phyloP scores from a whole-genome alignment of 2,113 vertebrate genomes.

The Tenrec ecaudatus region DNA sequence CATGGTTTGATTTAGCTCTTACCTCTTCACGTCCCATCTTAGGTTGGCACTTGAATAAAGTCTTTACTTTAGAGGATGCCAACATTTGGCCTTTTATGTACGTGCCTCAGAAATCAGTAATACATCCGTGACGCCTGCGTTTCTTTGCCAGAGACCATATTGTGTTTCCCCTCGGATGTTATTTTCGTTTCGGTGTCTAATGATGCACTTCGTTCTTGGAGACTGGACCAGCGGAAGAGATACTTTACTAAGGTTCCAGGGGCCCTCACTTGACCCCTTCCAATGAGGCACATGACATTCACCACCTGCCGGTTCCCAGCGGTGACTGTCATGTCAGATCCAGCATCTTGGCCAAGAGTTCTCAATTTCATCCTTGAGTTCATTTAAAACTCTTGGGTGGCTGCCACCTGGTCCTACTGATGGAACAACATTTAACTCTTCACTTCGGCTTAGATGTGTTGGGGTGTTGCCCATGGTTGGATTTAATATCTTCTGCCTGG shows the following conservation, averaged over 20 bases:
- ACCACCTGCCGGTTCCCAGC: slow-evolving; percentile 29
- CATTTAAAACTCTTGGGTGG: slow-evolving; percentile 59
- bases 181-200: slow-evolving; percentile 70
- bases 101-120: slow-evolving; percentile 59
- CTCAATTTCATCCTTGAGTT: slow-evolving; percentile 76
- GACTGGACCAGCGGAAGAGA: slow-evolving; percentile 48
- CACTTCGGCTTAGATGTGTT: slow-evolving; percentile 48
- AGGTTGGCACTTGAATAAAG: background rate
- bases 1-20: background rate
- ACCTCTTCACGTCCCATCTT: background rate
- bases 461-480: slow-evolving; percentile 24
- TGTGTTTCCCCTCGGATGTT: slow-evolving; percentile 69
- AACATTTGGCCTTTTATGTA: slow-evolving; percentile 52
- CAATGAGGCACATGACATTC: slow-evolving; percentile 32
- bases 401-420: slow-evolving; percentile 62
- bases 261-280: slow-evolving; percentile 60
- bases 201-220: slow-evolving; percentile 54
- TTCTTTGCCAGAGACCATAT: slow-evolving; percentile 68
- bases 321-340: background rate
- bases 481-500: slow-evolving; percentile 49
- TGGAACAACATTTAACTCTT: slow-evolving; percentile 51
- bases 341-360: slow-evolving; percentile 37
- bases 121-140: slow-evolving; percentile 69
- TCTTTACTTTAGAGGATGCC: background rate
- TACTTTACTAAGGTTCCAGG: slow-evolving; percentile 17